These are phyloP conservation scores for Lepus europaeus DNA, from an alignment of 2,113 vertebrate genomes.

Conservation along the genomic window DNA sequence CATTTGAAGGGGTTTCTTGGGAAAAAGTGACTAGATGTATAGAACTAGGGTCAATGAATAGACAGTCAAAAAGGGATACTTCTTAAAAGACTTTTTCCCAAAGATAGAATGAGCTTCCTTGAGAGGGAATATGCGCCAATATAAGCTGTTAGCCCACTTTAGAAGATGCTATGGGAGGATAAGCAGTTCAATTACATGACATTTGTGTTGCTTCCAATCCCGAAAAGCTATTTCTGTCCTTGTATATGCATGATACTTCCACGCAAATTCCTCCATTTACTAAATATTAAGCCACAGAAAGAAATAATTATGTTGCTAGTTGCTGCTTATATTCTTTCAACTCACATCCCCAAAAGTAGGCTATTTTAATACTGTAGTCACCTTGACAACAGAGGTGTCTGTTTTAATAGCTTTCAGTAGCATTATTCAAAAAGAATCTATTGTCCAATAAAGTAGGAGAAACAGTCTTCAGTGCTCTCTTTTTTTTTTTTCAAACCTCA, in stretches of 20 bases:
- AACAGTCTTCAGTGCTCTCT: constrained; percentile 55
- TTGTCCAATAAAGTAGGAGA: not conserved
- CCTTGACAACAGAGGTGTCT: constrained; percentile 64
- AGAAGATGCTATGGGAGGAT: not conserved
- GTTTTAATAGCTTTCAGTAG: constrained; percentile 65
- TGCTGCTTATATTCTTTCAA: constrained; percentile 33
- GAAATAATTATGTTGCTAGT: constrained; percentile 8
- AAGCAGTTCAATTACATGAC: constrained; percentile 33
- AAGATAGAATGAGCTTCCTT: constrained; percentile 21
- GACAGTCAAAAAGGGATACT: not conserved
- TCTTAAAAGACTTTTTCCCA: constrained; percentile 18
- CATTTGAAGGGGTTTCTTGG: constrained; percentile 13
- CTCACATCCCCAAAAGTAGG: constrained; percentile 6
- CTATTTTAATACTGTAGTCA: constrained; percentile 61
- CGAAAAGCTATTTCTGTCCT: constrained; percentile 31
- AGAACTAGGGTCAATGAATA: not conserved
- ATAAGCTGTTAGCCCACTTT: constrained; percentile 21
- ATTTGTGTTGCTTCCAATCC: not conserved
- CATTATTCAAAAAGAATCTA: constrained; percentile 69
- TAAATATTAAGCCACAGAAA: not conserved
- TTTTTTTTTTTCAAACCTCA: constrained; percentile 66
- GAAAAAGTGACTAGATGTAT: constrained; percentile 32
- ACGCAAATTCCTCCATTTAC: not conserved
- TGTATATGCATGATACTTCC: not conserved
- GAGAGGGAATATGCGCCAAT: not conserved